These are phyloP conservation scores for Anthoscopus minutus DNA, from an alignment of 2,113 vertebrate species.

Conservation along the genomic window DNA sequence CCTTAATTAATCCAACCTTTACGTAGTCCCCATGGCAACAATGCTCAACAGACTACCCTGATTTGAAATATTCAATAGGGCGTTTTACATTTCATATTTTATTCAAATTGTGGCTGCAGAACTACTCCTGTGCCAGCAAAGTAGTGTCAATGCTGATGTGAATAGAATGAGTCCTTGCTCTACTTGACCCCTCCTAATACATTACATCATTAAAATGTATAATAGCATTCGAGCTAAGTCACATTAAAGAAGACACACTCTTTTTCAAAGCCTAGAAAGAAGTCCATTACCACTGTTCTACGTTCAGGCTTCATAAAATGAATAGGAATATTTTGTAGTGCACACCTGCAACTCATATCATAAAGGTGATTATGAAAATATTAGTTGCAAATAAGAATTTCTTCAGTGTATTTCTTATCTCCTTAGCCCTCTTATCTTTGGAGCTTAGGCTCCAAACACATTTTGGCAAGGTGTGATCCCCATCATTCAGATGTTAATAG, in stretches of 20 bases:
- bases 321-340: neutral
- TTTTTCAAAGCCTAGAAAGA: neutral
- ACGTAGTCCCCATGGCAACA: slow-evolving; percentile 56
- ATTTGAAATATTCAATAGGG: slow-evolving; percentile 33
- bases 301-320: neutral
- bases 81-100: slow-evolving; percentile 44
- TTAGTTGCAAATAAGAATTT: neutral
- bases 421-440: neutral
- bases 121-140: slow-evolving; percentile 7
- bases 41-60: slow-evolving; percentile 44
- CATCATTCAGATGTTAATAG: neutral
- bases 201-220: slow-evolving; percentile 7
- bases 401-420: neutral
- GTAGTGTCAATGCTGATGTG: neutral
- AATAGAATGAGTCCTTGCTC: neutral
- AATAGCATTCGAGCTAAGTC: neutral
- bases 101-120: slow-evolving; percentile 36
- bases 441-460: neutral
- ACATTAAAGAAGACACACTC: neutral
- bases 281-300: neutral
- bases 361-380: neutral
- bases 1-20: slow-evolving; percentile 71
- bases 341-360: neutral
- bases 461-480: neutral
- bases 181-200: neutral